Conservation (phyloP, 1,140 invertebrate species). For the Littorina saxatilis region DNA sequence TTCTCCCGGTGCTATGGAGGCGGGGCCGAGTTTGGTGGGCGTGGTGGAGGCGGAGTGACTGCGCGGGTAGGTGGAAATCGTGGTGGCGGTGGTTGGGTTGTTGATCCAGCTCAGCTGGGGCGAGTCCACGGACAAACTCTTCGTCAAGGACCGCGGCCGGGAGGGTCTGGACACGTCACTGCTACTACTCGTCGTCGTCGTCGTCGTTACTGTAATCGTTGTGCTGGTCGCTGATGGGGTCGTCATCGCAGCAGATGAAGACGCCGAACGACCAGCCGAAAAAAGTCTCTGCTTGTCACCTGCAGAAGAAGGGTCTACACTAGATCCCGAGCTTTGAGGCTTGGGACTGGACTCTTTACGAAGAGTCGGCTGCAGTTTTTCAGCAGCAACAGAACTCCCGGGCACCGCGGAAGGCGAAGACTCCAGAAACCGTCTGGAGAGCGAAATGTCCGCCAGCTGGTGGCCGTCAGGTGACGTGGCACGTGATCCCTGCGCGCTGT, state of each 20-base stretch:
- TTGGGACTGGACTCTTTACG: background rate
- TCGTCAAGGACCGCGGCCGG: constrained; percentile 43
- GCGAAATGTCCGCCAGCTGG: constrained; percentile 27
- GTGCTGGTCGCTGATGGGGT: background rate
- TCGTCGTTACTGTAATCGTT: background rate
- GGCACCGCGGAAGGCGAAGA: background rate
- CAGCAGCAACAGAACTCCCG: background rate
- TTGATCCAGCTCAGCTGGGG: background rate
- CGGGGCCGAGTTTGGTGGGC: constrained; percentile 33
- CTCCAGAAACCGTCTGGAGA: constrained; percentile 18
- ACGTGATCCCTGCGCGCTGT: constrained; percentile 46
- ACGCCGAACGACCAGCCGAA: background rate
- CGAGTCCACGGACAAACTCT: constrained; percentile 53
- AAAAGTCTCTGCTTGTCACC: background rate
- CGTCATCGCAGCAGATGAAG: background rate
- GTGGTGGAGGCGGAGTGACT: constrained; percentile 39
- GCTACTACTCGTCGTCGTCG: background rate
- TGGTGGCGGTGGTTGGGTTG: background rate
- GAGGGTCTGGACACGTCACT: background rate
- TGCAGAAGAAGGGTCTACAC: background rate
- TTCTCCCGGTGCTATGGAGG: background rate
- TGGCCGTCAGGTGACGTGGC: constrained; percentile 48
- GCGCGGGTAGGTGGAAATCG: background rate
- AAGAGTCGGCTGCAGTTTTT: background rate
- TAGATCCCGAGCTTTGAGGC: background rate